These are phyloP conservation scores for Pteruthius melanotis DNA, from an alignment of 2,113 vertebrate genomes.

Conservation along the genomic window DNA sequence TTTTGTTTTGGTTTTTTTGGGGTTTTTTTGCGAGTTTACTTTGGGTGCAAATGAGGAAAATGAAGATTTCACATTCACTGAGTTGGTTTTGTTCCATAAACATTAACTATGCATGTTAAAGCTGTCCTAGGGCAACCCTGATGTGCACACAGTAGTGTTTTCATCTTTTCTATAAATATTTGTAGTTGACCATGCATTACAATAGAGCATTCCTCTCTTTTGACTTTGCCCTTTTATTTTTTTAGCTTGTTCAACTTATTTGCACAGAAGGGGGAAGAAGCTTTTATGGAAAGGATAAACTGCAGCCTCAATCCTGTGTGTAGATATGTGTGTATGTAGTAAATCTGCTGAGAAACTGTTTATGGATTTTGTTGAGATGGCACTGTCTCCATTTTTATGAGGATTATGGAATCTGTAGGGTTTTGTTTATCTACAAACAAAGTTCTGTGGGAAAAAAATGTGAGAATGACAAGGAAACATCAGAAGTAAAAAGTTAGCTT, in stretches of 20 bases:
- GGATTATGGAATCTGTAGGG: not conserved
- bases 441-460: not conserved
- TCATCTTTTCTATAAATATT: constrained; percentile 51
- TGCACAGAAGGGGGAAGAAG: not conserved
- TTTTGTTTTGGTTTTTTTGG: not conserved
- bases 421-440: not conserved
- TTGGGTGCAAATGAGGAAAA: not conserved
- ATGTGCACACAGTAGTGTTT: not conserved
- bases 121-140: not conserved
- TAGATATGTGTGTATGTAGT: not conserved
- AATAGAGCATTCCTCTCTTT: constrained; percentile 35
- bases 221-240: constrained; percentile 30
- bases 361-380: not conserved
- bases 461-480: not conserved
- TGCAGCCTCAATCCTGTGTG: not conserved
- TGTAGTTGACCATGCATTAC: constrained; percentile 45
- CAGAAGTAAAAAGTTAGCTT: not conserved
- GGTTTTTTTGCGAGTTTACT: not conserved
- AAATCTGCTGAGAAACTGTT: not conserved
- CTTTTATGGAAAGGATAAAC: constrained; percentile 21
- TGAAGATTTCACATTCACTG: not conserved
- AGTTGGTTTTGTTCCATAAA: not conserved
- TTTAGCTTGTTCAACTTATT: constrained; percentile 22
- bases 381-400: not conserved
- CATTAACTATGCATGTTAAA: constrained; percentile 6